These are phyloP conservation scores for Zootermopsis nevadensis DNA, from an alignment of 2,888 invertebrate species.

Conservation along the genomic window DNA sequence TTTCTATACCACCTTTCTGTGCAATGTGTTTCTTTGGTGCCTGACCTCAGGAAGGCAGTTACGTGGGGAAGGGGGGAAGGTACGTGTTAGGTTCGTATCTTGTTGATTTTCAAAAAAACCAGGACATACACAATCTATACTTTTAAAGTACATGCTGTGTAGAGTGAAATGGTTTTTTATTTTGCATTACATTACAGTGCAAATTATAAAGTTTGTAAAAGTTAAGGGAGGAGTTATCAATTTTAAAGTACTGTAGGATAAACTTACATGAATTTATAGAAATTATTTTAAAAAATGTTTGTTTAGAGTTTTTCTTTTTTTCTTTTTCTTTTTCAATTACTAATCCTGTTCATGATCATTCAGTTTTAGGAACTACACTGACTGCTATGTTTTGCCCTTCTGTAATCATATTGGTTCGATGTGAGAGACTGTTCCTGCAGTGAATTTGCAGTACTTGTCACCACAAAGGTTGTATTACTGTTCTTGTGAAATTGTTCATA, in stretches of 20 bases:
- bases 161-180: background rate
- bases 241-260: background rate
- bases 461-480: background rate
- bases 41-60: background rate
- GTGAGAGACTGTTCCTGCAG: too few relatives aligned
- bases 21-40: slow-evolving; percentile 9
- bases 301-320: background rate
- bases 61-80: background rate
- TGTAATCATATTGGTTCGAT: too few relatives aligned
- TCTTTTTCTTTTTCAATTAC: background rate
- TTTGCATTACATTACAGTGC: slow-evolving; percentile 1
- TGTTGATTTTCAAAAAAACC: background rate
- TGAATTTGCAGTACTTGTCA: background rate
- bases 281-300: background rate
- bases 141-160: background rate
- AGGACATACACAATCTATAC: slow-evolving; percentile 1
- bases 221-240: background rate
- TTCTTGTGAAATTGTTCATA: slow-evolving; percentile 4
- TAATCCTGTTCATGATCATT: background rate
- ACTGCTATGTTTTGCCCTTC: background rate
- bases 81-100: background rate
- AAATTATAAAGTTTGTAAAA: background rate
- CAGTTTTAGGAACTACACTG: background rate
- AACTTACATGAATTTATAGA: background rate
- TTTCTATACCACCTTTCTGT: background rate